These are phyloP conservation scores for Dicrurus megarhynchus DNA, from an alignment of 2,113 vertebrate species.

Conservation along the genomic window DNA sequence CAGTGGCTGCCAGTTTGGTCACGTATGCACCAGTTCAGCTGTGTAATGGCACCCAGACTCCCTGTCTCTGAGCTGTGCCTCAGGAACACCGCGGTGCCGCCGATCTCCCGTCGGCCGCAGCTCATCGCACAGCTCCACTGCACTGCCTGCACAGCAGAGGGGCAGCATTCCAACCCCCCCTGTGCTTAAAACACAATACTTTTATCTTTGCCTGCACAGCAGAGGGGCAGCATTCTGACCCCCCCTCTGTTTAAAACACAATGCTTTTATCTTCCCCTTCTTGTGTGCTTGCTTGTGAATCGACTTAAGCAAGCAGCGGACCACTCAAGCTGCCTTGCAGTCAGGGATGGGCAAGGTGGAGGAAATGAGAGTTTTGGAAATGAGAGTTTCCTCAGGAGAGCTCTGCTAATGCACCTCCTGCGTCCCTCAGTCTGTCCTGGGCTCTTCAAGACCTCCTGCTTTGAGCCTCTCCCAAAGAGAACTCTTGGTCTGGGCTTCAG, in stretches of 20 bases:
- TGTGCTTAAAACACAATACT: neutral
- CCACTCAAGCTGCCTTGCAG: neutral
- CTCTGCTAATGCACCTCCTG: neutral
- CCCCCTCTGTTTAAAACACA: neutral
- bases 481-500: neutral
- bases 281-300: neutral
- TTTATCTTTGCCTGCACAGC: neutral
- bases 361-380: neutral
- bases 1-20: neutral
- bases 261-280: neutral
- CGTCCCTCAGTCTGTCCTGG: neutral
- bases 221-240: neutral
- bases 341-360: neutral
- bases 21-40: neutral
- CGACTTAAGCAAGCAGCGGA: fast-evolving
- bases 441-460: neutral
- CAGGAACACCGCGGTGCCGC: neutral
- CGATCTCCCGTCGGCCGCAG: neutral
- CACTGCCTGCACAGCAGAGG: neutral
- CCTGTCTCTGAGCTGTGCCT: neutral
- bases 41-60: neutral
- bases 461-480: neutral
- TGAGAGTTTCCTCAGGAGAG: neutral
- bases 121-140: fast-evolving
- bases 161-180: neutral